Percentiles rank a stretch among this genome's conserved stretches.
phyloP scores from a whole-genome alignment of 2,113 vertebrate species.

The Epinephelus lanceolatus region DNA sequence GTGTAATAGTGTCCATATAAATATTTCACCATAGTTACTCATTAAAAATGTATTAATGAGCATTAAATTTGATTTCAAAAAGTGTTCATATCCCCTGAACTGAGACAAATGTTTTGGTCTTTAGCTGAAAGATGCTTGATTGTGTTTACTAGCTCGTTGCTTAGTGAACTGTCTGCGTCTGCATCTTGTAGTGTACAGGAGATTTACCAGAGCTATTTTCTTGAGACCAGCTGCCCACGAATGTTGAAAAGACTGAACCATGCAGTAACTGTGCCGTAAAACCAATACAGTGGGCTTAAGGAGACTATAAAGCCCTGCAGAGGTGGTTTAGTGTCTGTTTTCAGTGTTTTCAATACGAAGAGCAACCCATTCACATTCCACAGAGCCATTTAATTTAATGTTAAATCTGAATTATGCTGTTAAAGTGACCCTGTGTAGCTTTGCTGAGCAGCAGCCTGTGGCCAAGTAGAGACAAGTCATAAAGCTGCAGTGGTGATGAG shows the following conservation, averaged over 20 bases:
- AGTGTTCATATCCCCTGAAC: neutral
- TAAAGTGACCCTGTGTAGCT: neutral
- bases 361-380: neutral
- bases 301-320: neutral
- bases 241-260: neutral
- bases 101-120: neutral
- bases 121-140: neutral
- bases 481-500: neutral
- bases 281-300: neutral
- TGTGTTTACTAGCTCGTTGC: neutral
- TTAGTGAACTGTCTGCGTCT: neutral
- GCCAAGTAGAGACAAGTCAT: neutral
- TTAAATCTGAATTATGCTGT: constrained; percentile 11
- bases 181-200: neutral
- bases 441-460: neutral
- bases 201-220: neutral
- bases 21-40: too few species aligned
- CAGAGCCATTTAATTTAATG: constrained; percentile 5
- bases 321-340: neutral
- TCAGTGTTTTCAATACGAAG: neutral
- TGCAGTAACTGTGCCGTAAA: neutral
- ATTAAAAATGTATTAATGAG: neutral
- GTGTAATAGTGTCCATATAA: too few species aligned
- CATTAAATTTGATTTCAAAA: neutral
- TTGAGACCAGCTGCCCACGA: neutral